phyloP scores from a whole-genome alignment of 2,797 vertebrate genomes.

The Tiaroga cobitis region DNA sequence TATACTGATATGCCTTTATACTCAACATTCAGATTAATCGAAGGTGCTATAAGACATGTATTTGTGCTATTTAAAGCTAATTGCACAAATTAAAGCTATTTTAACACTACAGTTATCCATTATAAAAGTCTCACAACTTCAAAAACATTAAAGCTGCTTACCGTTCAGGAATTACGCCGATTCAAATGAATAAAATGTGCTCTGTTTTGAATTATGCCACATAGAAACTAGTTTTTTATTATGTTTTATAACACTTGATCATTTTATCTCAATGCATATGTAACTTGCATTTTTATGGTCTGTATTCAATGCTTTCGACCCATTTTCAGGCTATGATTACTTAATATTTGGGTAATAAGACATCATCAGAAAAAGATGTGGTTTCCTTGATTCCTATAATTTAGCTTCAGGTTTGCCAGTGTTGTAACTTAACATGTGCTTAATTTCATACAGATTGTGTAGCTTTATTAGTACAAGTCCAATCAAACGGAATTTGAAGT shows the following conservation, averaged over 20 bases:
- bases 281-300: background rate
- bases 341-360: background rate
- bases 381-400: background rate
- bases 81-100: background rate
- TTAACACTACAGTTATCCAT: background rate
- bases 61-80: background rate
- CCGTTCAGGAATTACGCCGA: background rate
- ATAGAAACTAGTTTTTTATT: background rate
- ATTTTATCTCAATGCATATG: conserved; percentile 8
- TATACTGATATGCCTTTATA: conserved; percentile 33
- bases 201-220: background rate
- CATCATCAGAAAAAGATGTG: background rate
- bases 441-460: background rate
- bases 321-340: background rate
- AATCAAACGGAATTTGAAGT: background rate
- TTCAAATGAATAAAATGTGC: background rate
- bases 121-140: background rate
- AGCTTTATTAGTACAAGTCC: background rate
- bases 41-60: conserved; percentile 49
- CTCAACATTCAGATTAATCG: conserved; percentile 31
- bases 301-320: background rate
- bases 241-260: conserved; percentile 9
- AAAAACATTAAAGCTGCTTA: conserved; percentile 14
- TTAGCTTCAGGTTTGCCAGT: background rate
- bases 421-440: background rate